Percentiles rank a stretch among this genome's conserved stretches.
These are phyloP conservation scores for Gracilinanus agilis DNA, from an alignment of 2,113 vertebrate species.

Conservation along the genomic window DNA sequence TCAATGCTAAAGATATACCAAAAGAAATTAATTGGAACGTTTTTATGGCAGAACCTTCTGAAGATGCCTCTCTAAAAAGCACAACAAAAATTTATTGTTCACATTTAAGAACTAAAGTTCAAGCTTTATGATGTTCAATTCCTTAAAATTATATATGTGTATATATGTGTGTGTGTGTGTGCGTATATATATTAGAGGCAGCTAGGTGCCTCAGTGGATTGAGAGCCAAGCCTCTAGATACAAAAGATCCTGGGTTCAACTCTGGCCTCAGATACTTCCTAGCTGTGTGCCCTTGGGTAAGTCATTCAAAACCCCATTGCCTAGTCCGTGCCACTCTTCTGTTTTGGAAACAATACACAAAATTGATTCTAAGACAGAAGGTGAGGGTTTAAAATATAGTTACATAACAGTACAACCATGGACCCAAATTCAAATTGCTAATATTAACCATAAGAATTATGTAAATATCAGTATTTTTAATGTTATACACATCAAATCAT, in stretches of 20 bases:
- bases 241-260: too few species aligned
- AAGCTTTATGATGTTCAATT: neutral
- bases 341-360: too few species aligned
- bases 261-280: too few species aligned
- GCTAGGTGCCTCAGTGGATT: too few species aligned
- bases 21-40: conserved; percentile 22
- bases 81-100: neutral
- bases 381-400: neutral
- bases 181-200: too few species aligned
- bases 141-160: neutral
- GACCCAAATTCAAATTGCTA: conserved; percentile 48
- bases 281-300: too few species aligned
- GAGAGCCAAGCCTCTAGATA: too few species aligned
- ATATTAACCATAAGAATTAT: conserved; percentile 6
- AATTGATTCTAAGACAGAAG: too few species aligned
- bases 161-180: too few species aligned
- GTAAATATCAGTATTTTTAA: conserved; percentile 70
- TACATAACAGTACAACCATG: conserved; percentile 10
- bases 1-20: neutral
- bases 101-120: neutral
- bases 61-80: neutral
- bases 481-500: conserved; percentile 66
- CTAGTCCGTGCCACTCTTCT: too few species aligned
- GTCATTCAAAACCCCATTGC: too few species aligned
- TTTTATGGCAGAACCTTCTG: neutral